Evolutionary conservation across 1,140 invertebrate species (phyloP).

Genomic region (Brachionus plicatilis): DNA sequence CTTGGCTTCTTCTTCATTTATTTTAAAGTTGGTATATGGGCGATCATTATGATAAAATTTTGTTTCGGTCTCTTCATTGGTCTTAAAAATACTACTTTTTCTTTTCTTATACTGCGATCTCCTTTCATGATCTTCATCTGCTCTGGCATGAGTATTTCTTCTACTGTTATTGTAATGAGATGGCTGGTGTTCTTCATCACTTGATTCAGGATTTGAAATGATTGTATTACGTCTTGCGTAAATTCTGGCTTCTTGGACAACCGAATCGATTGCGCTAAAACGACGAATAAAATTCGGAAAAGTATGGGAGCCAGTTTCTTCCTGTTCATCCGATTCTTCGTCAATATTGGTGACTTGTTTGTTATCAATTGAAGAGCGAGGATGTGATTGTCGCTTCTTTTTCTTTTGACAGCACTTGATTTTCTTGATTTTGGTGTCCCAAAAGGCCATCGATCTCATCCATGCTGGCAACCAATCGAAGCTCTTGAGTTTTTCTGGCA

Average conservation of each 20-base stretch:
- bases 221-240: not conserved
- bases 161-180: not conserved
- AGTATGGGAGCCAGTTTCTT: not conserved
- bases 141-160: not conserved
- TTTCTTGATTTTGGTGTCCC: not conserved
- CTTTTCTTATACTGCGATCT: not conserved
- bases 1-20: not conserved
- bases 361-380: not conserved
- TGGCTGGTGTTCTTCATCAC: not conserved
- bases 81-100: not conserved
- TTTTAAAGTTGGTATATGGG: not conserved
- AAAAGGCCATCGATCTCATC: not conserved
- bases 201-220: not conserved
- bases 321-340: not conserved
- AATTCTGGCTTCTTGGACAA: not conserved
- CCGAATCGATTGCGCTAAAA: not conserved
- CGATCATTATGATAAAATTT: not conserved
- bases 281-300: not conserved
- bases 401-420: not conserved
- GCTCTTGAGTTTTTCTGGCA: not conserved
- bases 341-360: not conserved
- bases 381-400: not conserved
- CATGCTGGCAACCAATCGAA: conserved; percentile 3
- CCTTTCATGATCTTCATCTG: not conserved
- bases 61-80: not conserved